Evolutionary conservation across 2,113 vertebrate species (phyloP).

Genomic region (Mystacornis crossleyi): DNA sequence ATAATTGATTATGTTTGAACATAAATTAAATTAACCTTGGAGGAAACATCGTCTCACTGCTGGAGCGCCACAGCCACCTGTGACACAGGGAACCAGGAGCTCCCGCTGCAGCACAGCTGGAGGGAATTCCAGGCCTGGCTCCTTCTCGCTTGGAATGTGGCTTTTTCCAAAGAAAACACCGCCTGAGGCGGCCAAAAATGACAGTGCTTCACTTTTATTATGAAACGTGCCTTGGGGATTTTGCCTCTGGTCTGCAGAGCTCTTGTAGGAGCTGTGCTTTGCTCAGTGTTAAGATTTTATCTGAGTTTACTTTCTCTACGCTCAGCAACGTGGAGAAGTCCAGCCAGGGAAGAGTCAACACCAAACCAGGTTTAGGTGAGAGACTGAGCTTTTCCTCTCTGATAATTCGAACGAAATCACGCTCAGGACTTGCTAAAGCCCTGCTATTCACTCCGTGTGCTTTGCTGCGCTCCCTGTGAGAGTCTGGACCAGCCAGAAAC

Average conservation of each 20-base stretch:
- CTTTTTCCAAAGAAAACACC: neutral
- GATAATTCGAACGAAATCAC: fast-evolving
- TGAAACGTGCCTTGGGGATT: fast-evolving
- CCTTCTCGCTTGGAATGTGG: fast-evolving
- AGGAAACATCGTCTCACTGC: neutral
- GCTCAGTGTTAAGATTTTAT: fast-evolving
- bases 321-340: neutral
- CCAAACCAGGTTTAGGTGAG: fast-evolving
- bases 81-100: fast-evolving
- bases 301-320: neutral
- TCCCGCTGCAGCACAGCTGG: neutral
- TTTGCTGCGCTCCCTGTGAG: neutral
- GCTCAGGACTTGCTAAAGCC: fast-evolving
- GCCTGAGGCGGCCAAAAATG: neutral
- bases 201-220: fast-evolving
- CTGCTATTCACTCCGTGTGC: fast-evolving
- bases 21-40: neutral
- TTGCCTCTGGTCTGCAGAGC: fast-evolving
- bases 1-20: neutral
- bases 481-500: neutral
- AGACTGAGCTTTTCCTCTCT: neutral
- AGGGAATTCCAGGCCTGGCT: neutral
- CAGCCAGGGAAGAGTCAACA: neutral
- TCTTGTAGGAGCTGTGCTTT: neutral
- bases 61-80: neutral